A percentile compares a stretch with the other conserved stretches of the same genome.
Evolutionary conservation across 2,113 vertebrate genomes (phyloP).

Genomic region (Lophura nycthemera): DNA sequence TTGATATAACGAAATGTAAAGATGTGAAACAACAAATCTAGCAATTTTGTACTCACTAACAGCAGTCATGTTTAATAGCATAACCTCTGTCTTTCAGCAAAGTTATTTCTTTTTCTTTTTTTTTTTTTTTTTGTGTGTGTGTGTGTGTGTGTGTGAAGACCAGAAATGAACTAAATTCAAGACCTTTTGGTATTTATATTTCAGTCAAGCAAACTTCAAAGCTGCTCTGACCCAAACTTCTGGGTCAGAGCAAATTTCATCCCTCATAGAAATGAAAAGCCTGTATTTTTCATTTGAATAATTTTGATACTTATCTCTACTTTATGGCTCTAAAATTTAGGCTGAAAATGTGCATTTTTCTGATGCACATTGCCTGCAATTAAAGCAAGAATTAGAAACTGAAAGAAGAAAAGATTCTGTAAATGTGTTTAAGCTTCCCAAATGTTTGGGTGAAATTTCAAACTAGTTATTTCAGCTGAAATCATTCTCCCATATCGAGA

Average conservation of each 20-base stretch:
- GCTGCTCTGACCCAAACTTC: neutral
- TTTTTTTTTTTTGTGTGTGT: neutral
- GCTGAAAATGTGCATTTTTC: neutral
- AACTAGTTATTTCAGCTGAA: neutral
- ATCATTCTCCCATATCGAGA: accelerated
- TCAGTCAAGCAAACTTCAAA: neutral
- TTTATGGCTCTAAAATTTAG: neutral
- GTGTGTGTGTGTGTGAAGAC: neutral
- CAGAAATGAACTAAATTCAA: neutral
- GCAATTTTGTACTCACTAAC: neutral
- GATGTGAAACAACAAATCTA: neutral
- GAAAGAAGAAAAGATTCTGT: neutral
- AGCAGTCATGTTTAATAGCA: neutral
- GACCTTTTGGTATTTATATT: neutral
- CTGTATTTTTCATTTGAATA: neutral
- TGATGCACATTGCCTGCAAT: neutral
- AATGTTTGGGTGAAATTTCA: neutral
- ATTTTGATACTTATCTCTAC: neutral
- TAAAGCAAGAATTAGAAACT: neutral
- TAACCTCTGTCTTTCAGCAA: neutral
- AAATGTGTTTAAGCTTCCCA: neutral
- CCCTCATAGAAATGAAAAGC: neutral
- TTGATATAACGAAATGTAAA: neutral
- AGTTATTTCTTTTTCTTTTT: neutral
- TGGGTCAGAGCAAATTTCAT: neutral